Percentiles rank a stretch among this genome's conserved stretches.
These are phyloP conservation scores for Pseudomugil tenellus DNA, from an alignment of 2,797 vertebrate genomes.

Conservation along the genomic window DNA sequence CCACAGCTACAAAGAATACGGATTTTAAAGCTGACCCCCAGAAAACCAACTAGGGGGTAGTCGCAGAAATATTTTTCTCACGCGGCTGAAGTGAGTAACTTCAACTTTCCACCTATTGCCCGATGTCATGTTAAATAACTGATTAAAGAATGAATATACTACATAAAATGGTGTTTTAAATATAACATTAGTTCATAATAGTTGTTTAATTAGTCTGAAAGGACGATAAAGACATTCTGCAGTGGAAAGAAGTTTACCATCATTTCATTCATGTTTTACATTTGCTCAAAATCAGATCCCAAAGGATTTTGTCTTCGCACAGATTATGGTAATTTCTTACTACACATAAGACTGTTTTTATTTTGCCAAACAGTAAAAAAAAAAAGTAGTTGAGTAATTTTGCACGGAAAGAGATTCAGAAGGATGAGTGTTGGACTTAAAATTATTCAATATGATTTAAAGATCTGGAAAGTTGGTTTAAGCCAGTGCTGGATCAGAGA, in stretches of 20 bases:
- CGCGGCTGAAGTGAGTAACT: conserved; percentile 65
- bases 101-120: conserved; percentile 39
- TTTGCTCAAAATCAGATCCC: not conserved
- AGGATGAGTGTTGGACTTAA: no score
- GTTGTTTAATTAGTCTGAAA: not conserved
- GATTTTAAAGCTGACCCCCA: conserved; percentile 62
- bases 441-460: not conserved
- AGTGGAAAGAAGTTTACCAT: not conserved
- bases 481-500: not conserved
- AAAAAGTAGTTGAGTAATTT: no score
- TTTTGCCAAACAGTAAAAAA: no score
- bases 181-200: not conserved
- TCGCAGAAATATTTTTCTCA: conserved; percentile 28
- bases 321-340: not conserved
- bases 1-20: conserved; percentile 25
- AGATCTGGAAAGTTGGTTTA: not conserved
- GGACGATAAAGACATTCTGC: not conserved
- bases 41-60: conserved; percentile 40
- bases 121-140: not conserved
- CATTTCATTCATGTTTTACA: not conserved
- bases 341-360: not conserved
- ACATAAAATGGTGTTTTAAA: not conserved
- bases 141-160: not conserved
- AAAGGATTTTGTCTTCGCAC: not conserved
- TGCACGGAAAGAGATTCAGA: no score